phyloP scores from a whole-genome alignment of 2,113 vertebrate genomes.

The crab-eating macaque (Macaca fascicularis) region DNA sequence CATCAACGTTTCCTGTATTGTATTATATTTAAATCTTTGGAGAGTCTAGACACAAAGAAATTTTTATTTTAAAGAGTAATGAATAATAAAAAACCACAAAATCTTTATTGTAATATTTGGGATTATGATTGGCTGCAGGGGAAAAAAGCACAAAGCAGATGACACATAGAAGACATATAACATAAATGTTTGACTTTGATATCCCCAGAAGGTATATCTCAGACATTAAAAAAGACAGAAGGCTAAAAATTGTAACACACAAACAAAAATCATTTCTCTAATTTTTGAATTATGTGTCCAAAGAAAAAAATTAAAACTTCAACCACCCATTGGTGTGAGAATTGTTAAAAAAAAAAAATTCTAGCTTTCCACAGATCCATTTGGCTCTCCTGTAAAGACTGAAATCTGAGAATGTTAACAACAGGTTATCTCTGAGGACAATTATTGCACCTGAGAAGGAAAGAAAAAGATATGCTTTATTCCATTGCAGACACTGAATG shows the following conservation, averaged over 20 bases:
- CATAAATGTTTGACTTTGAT: background rate
- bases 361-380: background rate
- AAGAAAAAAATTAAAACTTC: constrained; percentile 31
- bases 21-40: constrained; percentile 23
- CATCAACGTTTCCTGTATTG: constrained; percentile 76
- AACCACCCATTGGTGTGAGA: background rate
- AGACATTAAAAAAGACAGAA: background rate
- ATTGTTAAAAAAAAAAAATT: background rate
- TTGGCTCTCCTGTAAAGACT: background rate
- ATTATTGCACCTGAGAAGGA: background rate
- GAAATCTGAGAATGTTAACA: background rate
- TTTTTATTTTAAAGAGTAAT: constrained; percentile 53
- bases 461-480: background rate
- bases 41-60: background rate
- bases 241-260: background rate
- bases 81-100: constrained; percentile 22
- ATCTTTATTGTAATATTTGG: background rate
- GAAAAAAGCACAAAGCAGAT: background rate
- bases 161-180: background rate
- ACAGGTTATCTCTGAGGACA: background rate
- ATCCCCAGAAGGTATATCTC: background rate
- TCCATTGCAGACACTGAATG: background rate
- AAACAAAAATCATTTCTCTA: background rate
- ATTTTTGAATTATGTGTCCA: background rate
- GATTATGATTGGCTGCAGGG: background rate